Evolutionary conservation across 1,140 invertebrate species (phyloP).

Genomic region (Pachypeltis micranthus): DNA sequence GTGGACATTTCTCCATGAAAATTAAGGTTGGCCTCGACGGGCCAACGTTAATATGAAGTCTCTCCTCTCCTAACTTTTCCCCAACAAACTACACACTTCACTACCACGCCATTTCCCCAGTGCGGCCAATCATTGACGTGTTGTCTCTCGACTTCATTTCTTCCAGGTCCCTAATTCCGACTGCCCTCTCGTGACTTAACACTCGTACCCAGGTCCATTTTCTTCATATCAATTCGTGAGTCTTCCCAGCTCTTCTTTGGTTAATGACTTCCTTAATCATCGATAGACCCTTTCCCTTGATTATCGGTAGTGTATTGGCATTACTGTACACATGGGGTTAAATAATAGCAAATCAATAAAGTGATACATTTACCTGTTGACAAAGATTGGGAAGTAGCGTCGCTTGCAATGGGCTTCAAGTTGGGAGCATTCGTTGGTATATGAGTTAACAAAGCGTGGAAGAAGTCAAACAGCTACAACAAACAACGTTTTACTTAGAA

Average conservation of each 20-base stretch:
- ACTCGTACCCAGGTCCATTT: neutral
- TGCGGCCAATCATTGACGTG: no score
- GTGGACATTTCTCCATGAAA: no score
- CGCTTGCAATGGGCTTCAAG: conserved; percentile 23
- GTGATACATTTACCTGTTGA: conserved; percentile 43
- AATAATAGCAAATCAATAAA: conserved; percentile 12
- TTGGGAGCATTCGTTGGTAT: conserved; percentile 42
- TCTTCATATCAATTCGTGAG: neutral
- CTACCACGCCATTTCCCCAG: no score
- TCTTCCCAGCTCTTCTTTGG: neutral
- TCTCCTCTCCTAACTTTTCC: no score
- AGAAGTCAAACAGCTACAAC: conserved; percentile 80
- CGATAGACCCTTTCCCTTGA: neutral
- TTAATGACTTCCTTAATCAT: neutral
- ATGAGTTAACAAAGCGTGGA: conserved; percentile 72
- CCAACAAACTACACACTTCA: no score
- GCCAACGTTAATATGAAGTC: no score
- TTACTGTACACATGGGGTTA: conserved; percentile 14
- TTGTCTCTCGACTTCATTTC: no score
- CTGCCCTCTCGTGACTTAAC: neutral
- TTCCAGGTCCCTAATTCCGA: no score
- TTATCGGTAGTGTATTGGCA: neutral
- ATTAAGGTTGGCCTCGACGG: no score
- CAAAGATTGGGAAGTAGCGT: conserved; percentile 44
- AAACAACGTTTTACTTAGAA: no score